These are phyloP conservation scores for Aptenodytes forsteri DNA, from an alignment of 2,113 vertebrate genomes.

Conservation along the genomic window DNA sequence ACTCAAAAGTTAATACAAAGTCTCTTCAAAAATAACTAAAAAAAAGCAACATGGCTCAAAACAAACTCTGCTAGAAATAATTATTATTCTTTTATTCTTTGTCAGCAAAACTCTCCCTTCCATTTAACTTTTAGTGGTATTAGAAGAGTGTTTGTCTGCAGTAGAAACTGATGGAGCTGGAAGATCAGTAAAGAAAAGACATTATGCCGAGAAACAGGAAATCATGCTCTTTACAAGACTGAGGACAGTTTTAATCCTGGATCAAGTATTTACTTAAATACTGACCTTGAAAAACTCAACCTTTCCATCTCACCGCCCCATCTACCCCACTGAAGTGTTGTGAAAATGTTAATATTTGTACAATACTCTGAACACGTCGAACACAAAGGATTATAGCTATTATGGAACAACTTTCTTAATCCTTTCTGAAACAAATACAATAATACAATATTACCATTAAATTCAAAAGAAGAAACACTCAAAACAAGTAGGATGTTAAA, in stretches of 20 bases:
- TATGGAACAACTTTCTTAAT: constrained; percentile 6
- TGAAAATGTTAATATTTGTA: constrained; percentile 38
- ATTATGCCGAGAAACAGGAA: not conserved
- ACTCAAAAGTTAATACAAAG: not conserved
- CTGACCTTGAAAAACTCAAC: not conserved
- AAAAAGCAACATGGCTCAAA: not conserved
- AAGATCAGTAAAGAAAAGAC: not conserved
- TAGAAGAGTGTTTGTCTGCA: not conserved
- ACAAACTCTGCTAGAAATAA: not conserved
- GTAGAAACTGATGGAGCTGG: not conserved
- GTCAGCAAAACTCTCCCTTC: not conserved
- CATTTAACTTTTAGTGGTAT: not conserved
- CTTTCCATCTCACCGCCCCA: not conserved
- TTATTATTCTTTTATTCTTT: not conserved
- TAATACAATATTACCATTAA: not conserved
- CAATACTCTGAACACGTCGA: not conserved
- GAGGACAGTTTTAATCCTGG: not conserved
- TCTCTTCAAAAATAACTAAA: not conserved
- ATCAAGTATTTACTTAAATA: constrained; percentile 20
- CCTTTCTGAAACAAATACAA: not conserved
- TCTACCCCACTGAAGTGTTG: not conserved
- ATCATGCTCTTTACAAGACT: not conserved
- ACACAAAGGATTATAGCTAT: constrained; percentile 29
- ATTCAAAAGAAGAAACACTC: not conserved
- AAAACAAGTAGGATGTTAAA: not conserved